A percentile compares a stretch with the other conserved stretches of the same genome.
These are phyloP conservation scores for Periphyllus acericola DNA, from an alignment of 2,888 invertebrate species.

Conservation along the genomic window DNA sequence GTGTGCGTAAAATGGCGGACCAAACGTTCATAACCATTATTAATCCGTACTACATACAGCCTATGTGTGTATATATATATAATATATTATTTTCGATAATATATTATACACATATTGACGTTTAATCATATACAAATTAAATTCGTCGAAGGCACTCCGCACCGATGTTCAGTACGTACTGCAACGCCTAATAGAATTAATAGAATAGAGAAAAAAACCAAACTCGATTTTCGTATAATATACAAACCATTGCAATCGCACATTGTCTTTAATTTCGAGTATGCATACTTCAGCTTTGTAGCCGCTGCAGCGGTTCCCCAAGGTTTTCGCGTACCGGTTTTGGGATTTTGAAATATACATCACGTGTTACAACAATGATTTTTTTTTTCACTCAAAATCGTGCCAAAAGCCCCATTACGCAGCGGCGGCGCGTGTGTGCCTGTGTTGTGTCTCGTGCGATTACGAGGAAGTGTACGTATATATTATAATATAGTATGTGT, in stretches of 20 bases:
- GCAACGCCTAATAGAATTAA: too few relatives aligned
- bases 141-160: background rate
- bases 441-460: background rate
- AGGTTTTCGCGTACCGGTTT: slow-evolving; percentile 6
- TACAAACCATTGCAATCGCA: background rate
- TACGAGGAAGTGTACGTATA: background rate
- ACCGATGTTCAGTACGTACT: too few relatives aligned
- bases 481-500: background rate
- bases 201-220: background rate
- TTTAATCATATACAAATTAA: background rate
- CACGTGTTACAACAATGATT: background rate
- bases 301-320: background rate
- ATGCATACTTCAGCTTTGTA: background rate
- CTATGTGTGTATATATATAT: background rate
- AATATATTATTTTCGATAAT: background rate
- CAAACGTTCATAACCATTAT: slow-evolving; percentile 31
- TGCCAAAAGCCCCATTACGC: background rate
- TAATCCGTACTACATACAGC: background rate
- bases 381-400: slow-evolving; percentile 3
- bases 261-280: slow-evolving; percentile 27
- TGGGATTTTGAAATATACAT: background rate
- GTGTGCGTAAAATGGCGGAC: background rate
- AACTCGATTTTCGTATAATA: background rate
- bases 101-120: background rate
- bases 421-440: background rate